Evolutionary conservation across 2,888 invertebrate species (phyloP).

Genomic region (Leuctra nigra): DNA sequence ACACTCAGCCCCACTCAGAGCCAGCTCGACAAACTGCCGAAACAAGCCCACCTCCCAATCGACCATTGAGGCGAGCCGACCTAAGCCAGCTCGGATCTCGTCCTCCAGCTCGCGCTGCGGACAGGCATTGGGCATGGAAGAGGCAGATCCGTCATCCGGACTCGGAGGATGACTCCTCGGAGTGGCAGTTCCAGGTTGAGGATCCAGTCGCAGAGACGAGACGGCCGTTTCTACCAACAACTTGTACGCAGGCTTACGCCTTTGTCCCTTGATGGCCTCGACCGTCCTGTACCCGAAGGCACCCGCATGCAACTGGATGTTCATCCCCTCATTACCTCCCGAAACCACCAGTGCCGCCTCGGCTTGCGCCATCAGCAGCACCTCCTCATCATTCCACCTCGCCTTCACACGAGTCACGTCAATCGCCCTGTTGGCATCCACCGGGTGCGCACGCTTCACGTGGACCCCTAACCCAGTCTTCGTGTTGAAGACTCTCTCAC

Average conservation of each 20-base stretch:
- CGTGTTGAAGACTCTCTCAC: not conserved
- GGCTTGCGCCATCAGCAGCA: not conserved
- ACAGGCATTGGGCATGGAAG: not conserved
- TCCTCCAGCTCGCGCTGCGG: slow-evolving; percentile 6
- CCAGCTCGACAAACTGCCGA: not conserved
- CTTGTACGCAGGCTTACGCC: not conserved
- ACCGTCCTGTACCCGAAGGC: not conserved
- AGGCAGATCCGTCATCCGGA: not conserved
- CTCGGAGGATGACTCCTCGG: not conserved
- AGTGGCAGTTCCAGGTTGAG: not conserved
- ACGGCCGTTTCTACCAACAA: not conserved
- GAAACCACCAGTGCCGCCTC: not conserved
- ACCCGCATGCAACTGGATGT: not conserved
- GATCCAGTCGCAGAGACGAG: too few species aligned
- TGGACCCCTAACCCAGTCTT: slow-evolving; percentile 1
- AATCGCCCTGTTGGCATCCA: not conserved
- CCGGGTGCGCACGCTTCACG: not conserved
- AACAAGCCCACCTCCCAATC: not conserved
- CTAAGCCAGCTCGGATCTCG: not conserved
- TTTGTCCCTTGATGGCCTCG: not conserved
- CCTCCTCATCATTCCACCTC: slow-evolving; percentile 17
- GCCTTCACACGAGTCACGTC: not conserved
- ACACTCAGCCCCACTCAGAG: not conserved
- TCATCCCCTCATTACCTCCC: not conserved
- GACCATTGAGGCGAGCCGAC: not conserved